phyloP scores from a whole-genome alignment of 35 echinoderm and acorn worm genomes.

The Holothuria glaberrima region DNA sequence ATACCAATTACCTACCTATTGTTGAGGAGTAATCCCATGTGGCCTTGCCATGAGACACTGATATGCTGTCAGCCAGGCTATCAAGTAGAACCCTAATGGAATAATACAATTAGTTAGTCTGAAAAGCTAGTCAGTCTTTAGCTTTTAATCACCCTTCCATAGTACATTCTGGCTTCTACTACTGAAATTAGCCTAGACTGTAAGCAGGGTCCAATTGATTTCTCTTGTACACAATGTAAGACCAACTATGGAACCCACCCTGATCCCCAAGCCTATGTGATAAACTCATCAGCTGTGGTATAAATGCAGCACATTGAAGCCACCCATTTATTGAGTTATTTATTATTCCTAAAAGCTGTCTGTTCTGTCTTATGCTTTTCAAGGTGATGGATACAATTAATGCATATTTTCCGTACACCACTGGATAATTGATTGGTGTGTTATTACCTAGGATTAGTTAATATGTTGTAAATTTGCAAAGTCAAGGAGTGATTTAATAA shows the following conservation, averaged over 20 bases:
- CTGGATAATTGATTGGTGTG: slow-evolving; percentile 29
- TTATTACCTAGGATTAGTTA: slow-evolving; percentile 17
- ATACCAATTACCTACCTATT: slow-evolving; percentile 27
- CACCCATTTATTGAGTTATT: no score
- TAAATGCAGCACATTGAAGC: no score
- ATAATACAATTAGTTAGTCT: background rate
- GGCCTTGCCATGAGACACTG: slow-evolving; percentile 1
- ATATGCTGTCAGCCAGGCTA: background rate
- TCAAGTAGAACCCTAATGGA: background rate
- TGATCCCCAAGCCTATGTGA: no score
- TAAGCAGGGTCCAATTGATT: slow-evolving; percentile 23
- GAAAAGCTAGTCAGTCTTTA: background rate
- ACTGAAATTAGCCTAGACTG: background rate
- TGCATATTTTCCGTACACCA: slow-evolving; percentile 10
- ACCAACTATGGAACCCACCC: no score
- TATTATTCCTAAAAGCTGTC: no score
- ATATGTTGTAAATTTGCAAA: slow-evolving; percentile 13
- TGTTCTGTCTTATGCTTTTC: no score
- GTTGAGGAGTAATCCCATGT: slow-evolving; percentile 8
- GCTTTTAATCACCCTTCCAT: background rate
- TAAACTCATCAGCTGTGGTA: no score
- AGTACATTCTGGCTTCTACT: background rate
- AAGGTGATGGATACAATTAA: background rate
- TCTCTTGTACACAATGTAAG: background rate
- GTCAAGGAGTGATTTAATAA: background rate